Evolutionary conservation across 2,113 vertebrate genomes (phyloP), one percentile per base, ranked within the genome.

Genomic region (Malaclemys terrapin): DNA sequence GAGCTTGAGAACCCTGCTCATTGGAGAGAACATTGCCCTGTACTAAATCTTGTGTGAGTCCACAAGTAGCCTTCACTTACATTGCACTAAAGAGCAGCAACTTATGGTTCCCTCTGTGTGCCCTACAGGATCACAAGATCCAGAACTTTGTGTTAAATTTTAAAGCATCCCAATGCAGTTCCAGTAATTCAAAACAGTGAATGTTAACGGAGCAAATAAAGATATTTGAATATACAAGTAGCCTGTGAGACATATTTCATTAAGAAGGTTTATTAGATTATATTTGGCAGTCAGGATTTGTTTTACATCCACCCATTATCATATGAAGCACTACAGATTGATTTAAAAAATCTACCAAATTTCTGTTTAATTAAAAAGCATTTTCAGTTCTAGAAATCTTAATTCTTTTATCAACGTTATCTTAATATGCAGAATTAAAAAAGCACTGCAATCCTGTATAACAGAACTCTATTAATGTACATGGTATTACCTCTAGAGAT

Each of bases 1-100:
- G 85, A 22, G 4, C n/a, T 72, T 22, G 65, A 72, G 35, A 72
- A 38, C n/a, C 19, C n/a, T 72, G n/a, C 19, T 72, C 35, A 38
- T 10, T 0, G 0, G 5, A 14, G 31, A 75, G 47, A 59, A 54
- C 25, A 82, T 29, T 31, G 85, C 20, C 84, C 49, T 10, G 9
- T 29, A 53, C 2, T 87, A 72, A 72, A 72, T 72, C n/a, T 38
- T 72, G 22, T 20, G 19, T 22, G 19, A 72, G 19, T 38, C 19
- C 65, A 38, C 65, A 38, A 72, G 65, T 22, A 72, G 65, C n/a
- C n/a, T 84, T 82, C 4, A 4, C 49, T 19, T 95, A 54, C 0
- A 0, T 38, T 0, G 0, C 25, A 89, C n/a, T 0, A 0, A 85
- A 86, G 84, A 0, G 0, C 0, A 1, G 42, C 24, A 45, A 25